Evolutionary conservation across 2,888 invertebrate genomes (phyloP), one percentile per base, ranked within the genome.

Genomic region (Clepsis dumicolana): DNA sequence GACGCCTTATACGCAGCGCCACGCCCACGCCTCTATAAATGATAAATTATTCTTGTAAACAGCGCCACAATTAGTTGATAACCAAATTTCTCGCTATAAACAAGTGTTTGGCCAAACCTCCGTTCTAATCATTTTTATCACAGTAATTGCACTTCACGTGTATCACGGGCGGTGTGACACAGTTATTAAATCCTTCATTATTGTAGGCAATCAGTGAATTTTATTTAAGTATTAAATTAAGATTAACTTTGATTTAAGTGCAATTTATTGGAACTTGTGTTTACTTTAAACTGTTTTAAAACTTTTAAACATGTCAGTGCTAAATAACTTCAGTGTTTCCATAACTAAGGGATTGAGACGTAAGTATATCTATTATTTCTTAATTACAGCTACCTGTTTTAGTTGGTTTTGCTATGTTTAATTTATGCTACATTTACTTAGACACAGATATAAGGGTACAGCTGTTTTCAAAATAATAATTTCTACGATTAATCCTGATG

Each of bases 301-400:
- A 68, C 18, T 67, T 74, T 68, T 64, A 64, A 67, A 70, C 59
- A 93, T 92, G 91, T 92, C 92, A 71, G 86, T 90, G 76, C 73
- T 93, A 35, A 93, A 91, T 74, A 93, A 92, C 71, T 92, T 93
- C 70, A 87, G 88, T 27, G 91, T 91, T 70, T 86, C 87, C 4
- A 83, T 93, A 57, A 89, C 88, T 4, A 90, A 87, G 72, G 87
- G 89, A 71, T 77, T 91, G 63, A 79, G 86, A 61, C 87, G 93
- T 93, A 77, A 92, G 93, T 93, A 85, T 60, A 71, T 61, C 68
- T 65, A 25, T 53, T 64, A 53, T 29, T 60, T 32, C 12, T 38
- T 50, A 48, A 21, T 50, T 38, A 2, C 21, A 29, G 4, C 4
- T 2, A 38, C n/a, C n/a, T n/a, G n/a, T n/a, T 38, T 38, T 38